A percentile compares a stretch with the other conserved stretches of the same genome.
phyloP scores from a whole-genome alignment of 2,797 vertebrate species.

The Antrozous pallidus region DNA sequence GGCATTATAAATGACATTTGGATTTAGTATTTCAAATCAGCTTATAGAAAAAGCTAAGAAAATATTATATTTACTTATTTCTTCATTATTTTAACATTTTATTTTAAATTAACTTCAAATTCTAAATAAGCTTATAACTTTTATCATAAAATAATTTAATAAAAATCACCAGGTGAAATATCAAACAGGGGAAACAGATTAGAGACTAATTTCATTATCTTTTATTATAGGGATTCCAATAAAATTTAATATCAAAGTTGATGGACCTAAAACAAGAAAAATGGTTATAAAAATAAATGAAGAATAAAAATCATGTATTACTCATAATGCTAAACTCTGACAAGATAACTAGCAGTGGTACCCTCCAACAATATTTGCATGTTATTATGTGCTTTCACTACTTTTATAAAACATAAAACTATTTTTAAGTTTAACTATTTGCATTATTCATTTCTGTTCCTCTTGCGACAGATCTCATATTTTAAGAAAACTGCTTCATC shows the following conservation, averaged over 20 bases:
- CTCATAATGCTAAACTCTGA: background rate
- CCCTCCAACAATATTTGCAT: background rate
- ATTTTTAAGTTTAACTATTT: background rate
- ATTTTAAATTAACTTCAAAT: no score
- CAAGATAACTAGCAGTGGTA: background rate
- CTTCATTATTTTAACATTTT: no score
- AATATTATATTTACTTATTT: no score
- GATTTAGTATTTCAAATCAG: no score
- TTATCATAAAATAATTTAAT: background rate
- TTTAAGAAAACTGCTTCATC: background rate
- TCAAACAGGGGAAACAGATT: background rate
- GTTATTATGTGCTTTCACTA: background rate
- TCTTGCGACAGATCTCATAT: background rate
- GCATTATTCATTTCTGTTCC: background rate
- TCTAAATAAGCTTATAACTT: no score
- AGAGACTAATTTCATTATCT: background rate
- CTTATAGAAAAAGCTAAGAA: no score
- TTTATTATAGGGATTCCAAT: background rate
- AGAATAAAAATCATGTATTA: background rate
- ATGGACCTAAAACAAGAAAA: background rate
- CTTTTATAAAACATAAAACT: background rate
- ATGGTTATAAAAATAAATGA: background rate
- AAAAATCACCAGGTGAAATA: background rate
- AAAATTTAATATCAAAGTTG: background rate
- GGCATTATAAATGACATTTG: no score